Percentiles rank a stretch among this genome's conserved stretches.
Evolutionary conservation across 2,888 invertebrate genomes (phyloP).

Genomic region (Steinernema scapterisci): DNA sequence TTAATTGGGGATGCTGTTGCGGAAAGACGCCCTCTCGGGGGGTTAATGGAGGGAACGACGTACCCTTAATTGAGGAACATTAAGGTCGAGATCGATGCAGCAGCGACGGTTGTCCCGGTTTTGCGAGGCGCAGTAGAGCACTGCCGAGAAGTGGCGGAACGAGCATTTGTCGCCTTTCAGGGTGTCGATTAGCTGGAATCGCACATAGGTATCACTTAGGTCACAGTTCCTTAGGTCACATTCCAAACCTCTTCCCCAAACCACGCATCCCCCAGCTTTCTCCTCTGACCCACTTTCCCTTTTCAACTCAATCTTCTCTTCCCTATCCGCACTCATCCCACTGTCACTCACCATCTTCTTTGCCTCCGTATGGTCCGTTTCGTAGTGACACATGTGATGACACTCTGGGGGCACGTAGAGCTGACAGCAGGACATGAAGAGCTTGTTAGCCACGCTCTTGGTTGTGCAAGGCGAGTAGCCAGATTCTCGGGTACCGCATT

Average conservation of each 20-base stretch:
- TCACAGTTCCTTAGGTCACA: too few species aligned
- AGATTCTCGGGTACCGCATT: constrained; percentile 62
- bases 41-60: background rate
- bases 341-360: constrained; percentile 51
- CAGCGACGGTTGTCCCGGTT: constrained; percentile 64
- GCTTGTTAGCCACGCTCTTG: constrained; percentile 61
- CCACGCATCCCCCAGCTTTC: too few species aligned
- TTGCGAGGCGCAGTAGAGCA: constrained; percentile 64
- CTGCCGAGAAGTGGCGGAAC: constrained; percentile 62
- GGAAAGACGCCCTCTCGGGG: too few species aligned
- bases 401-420: constrained; percentile 63
- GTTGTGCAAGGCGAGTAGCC: constrained; percentile 63
- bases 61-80: constrained; percentile 60
- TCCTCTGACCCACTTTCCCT: too few species aligned
- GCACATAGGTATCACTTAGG: too few species aligned
- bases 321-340: too few species aligned
- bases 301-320: too few species aligned
- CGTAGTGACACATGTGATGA: constrained; percentile 59
- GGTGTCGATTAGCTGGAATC: constrained; percentile 56
- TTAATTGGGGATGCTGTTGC: background rate
- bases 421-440: constrained; percentile 60
- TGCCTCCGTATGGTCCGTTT: constrained; percentile 61
- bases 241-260: too few species aligned
- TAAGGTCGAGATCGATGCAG: constrained; percentile 61
- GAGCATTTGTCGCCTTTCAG: constrained; percentile 52